A percentile compares a stretch with the other conserved stretches of the same genome.
Conservation (phyloP, 2,888 invertebrate genomes). For the Euspilapteryx auroguttella region DNA sequence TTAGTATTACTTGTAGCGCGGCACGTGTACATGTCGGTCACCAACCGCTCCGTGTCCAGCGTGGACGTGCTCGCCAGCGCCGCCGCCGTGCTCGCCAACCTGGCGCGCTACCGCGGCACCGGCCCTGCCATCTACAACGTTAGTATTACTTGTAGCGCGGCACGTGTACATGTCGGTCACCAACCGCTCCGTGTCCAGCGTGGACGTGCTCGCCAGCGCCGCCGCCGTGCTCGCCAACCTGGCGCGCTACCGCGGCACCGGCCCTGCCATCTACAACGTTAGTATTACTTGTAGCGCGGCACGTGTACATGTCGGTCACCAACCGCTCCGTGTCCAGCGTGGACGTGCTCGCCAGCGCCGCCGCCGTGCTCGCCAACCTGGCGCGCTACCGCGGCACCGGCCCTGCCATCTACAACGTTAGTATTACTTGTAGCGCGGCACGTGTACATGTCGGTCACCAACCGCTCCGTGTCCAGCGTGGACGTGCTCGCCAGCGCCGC, state of each 20-base stretch:
- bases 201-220: constrained; percentile 53
- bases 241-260: constrained; percentile 63
- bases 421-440: constrained; percentile 8
- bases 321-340: constrained; percentile 66
- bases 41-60: constrained; percentile 65
- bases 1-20: constrained; percentile 20
- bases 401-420: constrained; percentile 62
- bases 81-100: constrained; percentile 65
- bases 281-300: constrained; percentile 14
- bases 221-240: constrained; percentile 68
- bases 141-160: constrained; percentile 13
- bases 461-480: too few species aligned
- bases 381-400: constrained; percentile 65
- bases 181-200: constrained; percentile 64
- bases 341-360: constrained; percentile 51
- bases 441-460: too few species aligned
- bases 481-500: too few species aligned
- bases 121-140: constrained; percentile 64
- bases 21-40: constrained; percentile 36
- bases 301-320: constrained; percentile 38
- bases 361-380: constrained; percentile 67
- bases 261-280: constrained; percentile 63
- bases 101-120: constrained; percentile 65
- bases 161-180: constrained; percentile 41
- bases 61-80: constrained; percentile 55